Conservation (phyloP, 2,113 vertebrate species). For the Ramphastos sulfuratus region DNA sequence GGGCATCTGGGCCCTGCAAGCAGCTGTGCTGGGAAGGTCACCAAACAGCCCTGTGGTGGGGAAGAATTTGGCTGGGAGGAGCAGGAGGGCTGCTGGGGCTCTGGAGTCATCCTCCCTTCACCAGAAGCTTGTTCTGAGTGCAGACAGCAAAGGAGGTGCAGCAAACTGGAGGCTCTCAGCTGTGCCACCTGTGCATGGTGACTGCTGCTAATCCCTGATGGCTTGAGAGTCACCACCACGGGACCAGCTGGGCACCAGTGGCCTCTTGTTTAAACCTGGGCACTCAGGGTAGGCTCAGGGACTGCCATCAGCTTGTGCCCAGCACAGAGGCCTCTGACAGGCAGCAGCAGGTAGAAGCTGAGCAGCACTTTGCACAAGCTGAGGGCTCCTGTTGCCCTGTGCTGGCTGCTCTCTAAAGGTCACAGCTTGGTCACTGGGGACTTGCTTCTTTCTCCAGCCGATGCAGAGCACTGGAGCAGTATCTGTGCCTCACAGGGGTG, state of each 20-base stretch:
- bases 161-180: background rate
- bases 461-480: background rate
- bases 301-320: background rate
- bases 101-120: background rate
- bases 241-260: background rate
- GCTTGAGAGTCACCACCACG: rapidly evolving
- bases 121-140: background rate
- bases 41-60: background rate
- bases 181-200: background rate
- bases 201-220: background rate
- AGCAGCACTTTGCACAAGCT: background rate
- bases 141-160: background rate
- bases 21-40: background rate
- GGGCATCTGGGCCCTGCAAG: background rate
- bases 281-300: rapidly evolving
- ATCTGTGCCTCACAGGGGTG: background rate
- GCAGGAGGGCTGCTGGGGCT: background rate
- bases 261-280: background rate
- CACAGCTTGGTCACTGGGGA: background rate
- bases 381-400: no score
- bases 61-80: background rate
- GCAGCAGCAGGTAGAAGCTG: background rate
- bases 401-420: background rate
- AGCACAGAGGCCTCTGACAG: background rate
- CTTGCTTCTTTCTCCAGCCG: background rate